Percentiles rank a stretch among this genome's conserved stretches.
These are phyloP conservation scores for Furnarius figulus DNA, from an alignment of 2,113 vertebrate species.

Conservation along the genomic window DNA sequence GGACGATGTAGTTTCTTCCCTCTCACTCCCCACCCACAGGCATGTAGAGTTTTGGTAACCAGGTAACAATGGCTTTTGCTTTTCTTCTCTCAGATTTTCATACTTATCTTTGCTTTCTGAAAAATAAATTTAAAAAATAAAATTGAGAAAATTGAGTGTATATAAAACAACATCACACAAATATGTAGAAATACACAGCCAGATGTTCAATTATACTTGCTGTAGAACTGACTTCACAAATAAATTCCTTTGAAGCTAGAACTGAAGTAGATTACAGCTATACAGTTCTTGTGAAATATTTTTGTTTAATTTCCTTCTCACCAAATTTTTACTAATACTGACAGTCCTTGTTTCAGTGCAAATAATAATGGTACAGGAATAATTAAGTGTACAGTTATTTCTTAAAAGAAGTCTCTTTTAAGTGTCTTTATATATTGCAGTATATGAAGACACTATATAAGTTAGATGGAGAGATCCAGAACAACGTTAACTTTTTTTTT, in stretches of 20 bases:
- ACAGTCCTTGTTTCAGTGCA: neutral
- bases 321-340: neutral
- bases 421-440: neutral
- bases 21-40: conserved; percentile 14
- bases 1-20: conserved; percentile 43
- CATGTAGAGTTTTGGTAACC: conserved; percentile 33
- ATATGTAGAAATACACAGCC: neutral
- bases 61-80: neutral
- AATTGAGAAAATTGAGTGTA: neutral
- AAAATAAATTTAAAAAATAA: conserved; percentile 5
- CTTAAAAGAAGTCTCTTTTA: neutral
- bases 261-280: neutral
- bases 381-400: neutral
- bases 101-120: conserved; percentile 97
- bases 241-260: neutral
- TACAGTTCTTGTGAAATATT: neutral
- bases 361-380: neutral
- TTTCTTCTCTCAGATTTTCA: conserved; percentile 86
- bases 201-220: neutral
- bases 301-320: neutral
- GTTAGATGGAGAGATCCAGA: neutral
- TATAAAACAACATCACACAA: neutral
- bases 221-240: neutral
- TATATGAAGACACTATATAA: too few species aligned
- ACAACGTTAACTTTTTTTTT: neutral